phyloP scores from a whole-genome alignment of 2,888 invertebrate genomes.

The Rotaria macrura region DNA sequence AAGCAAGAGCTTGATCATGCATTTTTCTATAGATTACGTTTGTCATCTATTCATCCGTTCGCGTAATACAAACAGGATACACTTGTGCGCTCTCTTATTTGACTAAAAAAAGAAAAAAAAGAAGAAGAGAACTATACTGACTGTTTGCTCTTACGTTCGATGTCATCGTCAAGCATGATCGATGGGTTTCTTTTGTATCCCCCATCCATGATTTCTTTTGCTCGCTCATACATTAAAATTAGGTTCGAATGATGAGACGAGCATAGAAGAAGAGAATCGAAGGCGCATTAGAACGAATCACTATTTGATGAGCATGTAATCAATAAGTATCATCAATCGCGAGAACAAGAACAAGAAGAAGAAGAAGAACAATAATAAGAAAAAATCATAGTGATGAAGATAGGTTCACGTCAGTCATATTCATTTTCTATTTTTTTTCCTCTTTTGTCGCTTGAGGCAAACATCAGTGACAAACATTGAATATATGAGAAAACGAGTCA shows the following conservation, averaged over 20 bases:
- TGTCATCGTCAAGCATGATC: background rate
- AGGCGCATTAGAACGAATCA: background rate
- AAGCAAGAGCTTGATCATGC: background rate
- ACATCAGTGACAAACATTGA: constrained; percentile 6
- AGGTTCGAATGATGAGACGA: background rate
- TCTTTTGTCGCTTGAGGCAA: constrained; percentile 3
- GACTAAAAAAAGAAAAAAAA: background rate
- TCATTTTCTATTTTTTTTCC: background rate
- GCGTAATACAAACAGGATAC: constrained; percentile 12
- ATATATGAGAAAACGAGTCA: constrained; percentile 7
- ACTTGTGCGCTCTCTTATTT: background rate
- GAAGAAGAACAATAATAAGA: background rate
- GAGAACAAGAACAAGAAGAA: background rate
- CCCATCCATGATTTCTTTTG: background rate
- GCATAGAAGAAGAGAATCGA: background rate
- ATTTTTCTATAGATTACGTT: background rate
- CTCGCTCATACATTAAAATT: constrained; percentile 4
- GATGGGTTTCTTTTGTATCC: constrained; percentile 12
- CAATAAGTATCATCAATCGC: background rate
- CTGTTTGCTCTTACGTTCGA: background rate
- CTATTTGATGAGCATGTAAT: constrained; percentile 17
- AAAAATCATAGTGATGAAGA: background rate
- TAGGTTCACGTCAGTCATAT: background rate
- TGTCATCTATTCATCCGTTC: background rate
- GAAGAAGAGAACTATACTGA: background rate